Base-by-base conservation (phyloP, 2,888 invertebrate genomes). In the Rosalia funebris region DNA sequence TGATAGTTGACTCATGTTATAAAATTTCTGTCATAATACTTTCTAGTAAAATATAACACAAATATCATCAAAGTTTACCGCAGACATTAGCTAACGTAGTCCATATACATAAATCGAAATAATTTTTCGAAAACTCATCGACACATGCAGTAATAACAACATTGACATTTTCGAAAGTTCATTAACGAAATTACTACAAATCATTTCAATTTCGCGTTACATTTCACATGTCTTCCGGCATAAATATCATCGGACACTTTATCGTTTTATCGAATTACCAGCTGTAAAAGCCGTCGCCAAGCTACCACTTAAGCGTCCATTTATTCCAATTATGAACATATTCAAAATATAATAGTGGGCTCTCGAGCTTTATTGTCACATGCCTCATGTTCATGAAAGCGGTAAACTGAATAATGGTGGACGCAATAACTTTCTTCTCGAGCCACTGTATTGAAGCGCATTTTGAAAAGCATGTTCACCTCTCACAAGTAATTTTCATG, bases 321-420 rank as follows among this genome's bases (percentile, higher is more conserved):
- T 68, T 65, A 60, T 68, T 55, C 60, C 63, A 68, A 68, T 68
- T 68, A 68, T 42, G 36, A 36, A 25, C 46, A 57, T 64, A 61
- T 60, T 62, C 16, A 53, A 63, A 66, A 63, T 58, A 56, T 58
- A 63, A 59, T 62, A 57, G 56, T 52, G 47, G 62, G 45, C 17
- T 42, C 39, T 12, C 44, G 39, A n/a, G 36, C 45, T 45, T 34
- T 50, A 37, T 14, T 37, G 46, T 11, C 53, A 32, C 47, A 14
- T 45, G 39, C 15, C 31, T 39, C 3, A n/a, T 25, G 12, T 37
- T 34, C 4, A 9, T 36, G 34, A 5, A 39, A 19, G 2, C n/a
- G 11, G 37, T 39, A 39, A 50, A 42, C 41, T 16, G 37, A 57
- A 50, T n/a, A 32, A 15, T n/a, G n/a, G n/a, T n/a, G n/a, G n/a